Base-by-base conservation (phyloP, 1,140 invertebrate genomes). In the Daktulosphaira vitifoliae region DNA sequence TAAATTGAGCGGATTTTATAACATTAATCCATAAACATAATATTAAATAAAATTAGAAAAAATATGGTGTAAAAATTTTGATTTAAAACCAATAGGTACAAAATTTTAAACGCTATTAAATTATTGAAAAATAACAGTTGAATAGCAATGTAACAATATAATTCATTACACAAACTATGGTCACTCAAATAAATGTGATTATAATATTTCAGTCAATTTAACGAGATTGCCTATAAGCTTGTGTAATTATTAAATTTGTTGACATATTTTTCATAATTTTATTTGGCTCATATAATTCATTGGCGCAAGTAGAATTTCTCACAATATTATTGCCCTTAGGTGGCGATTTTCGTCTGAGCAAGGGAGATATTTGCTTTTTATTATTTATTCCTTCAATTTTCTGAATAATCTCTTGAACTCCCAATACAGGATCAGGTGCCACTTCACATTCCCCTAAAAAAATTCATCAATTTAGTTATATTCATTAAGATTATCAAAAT, bases 401-500 rank as follows among this genome's bases (percentile, higher is more conserved):
- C 18, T 62, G 56, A n/a, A 62, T 62, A 2, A 62, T 62, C 16
- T 62, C 39, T 18, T 62, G 56, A 4, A 62, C 56, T n/a, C 56
- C 56, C 26, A 62, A 15, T 15, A 44, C 56, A 22, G 42, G 56
- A 13, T 46, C 20, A 3, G 38, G 9, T 6, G 16, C 15, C 42
- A 33, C 4, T 6, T 46, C 56, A 13, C 42, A 22, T 33, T 33
- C 6, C 11, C 29, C 29, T 11, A 11, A 33, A 33, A 33, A 33
- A 33, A 33, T 33, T 33, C 29, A 33, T 33, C 11, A 33, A 33
- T 33, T 33, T 33, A n/a, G n/a, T n/a, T n/a, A n/a, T n/a, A n/a
- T n/a, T n/a, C n/a, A n/a, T n/a, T n/a, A n/a, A n/a, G n/a, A n/a
- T n/a, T n/a, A n/a, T n/a, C n/a, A n/a, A n/a, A n/a, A n/a, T n/a